Conservation (phyloP, 2,888 invertebrate species). For the Melinaea menophilus region DNA sequence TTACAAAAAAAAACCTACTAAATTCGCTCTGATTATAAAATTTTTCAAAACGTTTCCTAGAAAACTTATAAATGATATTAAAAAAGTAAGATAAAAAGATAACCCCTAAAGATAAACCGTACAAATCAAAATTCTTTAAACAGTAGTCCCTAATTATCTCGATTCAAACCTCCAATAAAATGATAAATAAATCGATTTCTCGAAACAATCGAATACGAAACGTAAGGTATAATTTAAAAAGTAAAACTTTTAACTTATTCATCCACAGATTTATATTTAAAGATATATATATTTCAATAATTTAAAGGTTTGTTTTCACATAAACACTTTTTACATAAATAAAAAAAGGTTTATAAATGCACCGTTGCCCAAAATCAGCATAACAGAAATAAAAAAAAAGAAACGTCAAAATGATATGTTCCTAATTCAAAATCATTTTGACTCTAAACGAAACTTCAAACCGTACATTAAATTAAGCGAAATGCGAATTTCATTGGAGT, state of each 20-base stretch:
- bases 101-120: not conserved
- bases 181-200: constrained; percentile 34
- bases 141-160: constrained; percentile 25
- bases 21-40: no score
- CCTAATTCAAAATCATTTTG: constrained; percentile 20
- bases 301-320: no score
- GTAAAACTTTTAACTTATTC: not conserved
- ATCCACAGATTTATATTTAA: not conserved
- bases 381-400: constrained; percentile 8
- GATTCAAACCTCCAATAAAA: constrained; percentile 22
- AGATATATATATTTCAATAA: no score
- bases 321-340: no score
- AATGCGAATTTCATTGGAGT: constrained; percentile 5
- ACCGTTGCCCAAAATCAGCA: no score
- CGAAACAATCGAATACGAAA: constrained; percentile 34
- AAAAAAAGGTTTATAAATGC: no score
- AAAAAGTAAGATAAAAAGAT: no score
- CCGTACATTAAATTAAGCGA: constrained; percentile 9
- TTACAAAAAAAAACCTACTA: no score
- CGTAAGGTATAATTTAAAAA: not conserved
- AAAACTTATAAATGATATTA: no score
- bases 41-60: no score
- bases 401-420: constrained; percentile 18
- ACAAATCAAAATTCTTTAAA: constrained; percentile 12
- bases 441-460: constrained; percentile 8